A percentile compares a stretch with the other conserved stretches of the same genome.
phyloP scores from a whole-genome alignment of 2,113 vertebrate genomes.

The Lampris incognitus region DNA sequence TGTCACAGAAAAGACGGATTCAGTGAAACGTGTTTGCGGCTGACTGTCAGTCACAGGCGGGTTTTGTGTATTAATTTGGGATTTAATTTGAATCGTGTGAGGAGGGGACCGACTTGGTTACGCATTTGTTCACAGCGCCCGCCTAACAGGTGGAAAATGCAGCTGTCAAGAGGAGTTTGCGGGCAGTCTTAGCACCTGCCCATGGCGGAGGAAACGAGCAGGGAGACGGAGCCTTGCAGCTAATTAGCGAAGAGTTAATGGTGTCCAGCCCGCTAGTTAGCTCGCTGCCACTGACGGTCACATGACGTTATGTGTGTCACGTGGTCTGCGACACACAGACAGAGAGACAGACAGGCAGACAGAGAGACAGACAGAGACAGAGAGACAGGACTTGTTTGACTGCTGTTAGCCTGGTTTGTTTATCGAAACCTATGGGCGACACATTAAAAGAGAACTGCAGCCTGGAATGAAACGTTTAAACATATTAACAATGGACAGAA shows the following conservation, averaged over 20 bases:
- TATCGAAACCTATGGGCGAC: background rate
- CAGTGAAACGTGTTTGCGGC: no score
- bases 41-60: no score
- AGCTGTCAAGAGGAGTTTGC: background rate
- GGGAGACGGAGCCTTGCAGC: background rate
- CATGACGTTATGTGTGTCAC: constrained; percentile 44
- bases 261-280: background rate
- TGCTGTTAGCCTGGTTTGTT: constrained; percentile 30
- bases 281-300: constrained; percentile 27
- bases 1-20: background rate
- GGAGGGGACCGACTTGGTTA: no score
- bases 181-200: constrained; percentile 15
- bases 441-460: no score
- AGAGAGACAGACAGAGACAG: no score
- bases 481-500: no score
- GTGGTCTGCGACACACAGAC: constrained; percentile 17
- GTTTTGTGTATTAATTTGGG: no score
- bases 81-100: no score
- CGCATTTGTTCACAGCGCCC: no score
- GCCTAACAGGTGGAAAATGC: background rate
- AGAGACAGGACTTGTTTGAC: background rate
- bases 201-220: no score
- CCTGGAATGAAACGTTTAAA: no score
- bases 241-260: background rate
- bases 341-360: no score